Conservation (phyloP, 2,113 vertebrate species). For the Bombycilla garrulus region DNA sequence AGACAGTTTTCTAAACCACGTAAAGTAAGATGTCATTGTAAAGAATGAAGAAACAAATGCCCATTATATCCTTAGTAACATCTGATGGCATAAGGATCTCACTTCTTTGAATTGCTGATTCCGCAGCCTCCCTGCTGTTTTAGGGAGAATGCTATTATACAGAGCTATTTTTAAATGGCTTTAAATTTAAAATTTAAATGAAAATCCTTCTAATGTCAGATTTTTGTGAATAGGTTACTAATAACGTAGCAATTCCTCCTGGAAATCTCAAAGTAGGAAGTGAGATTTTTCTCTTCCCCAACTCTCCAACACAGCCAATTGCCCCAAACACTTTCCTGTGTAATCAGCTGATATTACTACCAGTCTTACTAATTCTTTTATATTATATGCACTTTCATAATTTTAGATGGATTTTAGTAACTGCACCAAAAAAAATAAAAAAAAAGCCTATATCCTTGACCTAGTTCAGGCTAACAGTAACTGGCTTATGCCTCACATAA, state of each 20-base stretch:
- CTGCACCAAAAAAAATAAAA: neutral
- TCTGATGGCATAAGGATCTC: neutral
- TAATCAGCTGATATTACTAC: neutral
- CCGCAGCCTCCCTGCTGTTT: neutral
- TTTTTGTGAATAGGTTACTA: neutral
- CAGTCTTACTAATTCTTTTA: neutral
- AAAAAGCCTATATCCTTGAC: neutral
- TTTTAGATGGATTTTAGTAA: neutral
- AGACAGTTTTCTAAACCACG: neutral
- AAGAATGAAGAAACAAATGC: neutral
- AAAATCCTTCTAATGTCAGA: neutral
- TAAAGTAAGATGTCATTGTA: neutral
- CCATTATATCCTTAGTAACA: neutral
- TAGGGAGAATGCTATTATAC: neutral
- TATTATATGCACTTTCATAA: neutral
- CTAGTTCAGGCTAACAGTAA: neutral
- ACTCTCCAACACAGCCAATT: neutral
- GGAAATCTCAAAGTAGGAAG: neutral
- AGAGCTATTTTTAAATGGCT: neutral
- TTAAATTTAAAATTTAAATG: neutral
- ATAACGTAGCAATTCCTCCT: neutral
- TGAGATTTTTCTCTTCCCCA: neutral
- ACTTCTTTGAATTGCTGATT: neutral
- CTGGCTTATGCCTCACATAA: neutral
- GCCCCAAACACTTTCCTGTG: neutral